Evolutionary conservation across 2,113 vertebrate species (phyloP).

Genomic region (Aspidoscelis tigris): DNA sequence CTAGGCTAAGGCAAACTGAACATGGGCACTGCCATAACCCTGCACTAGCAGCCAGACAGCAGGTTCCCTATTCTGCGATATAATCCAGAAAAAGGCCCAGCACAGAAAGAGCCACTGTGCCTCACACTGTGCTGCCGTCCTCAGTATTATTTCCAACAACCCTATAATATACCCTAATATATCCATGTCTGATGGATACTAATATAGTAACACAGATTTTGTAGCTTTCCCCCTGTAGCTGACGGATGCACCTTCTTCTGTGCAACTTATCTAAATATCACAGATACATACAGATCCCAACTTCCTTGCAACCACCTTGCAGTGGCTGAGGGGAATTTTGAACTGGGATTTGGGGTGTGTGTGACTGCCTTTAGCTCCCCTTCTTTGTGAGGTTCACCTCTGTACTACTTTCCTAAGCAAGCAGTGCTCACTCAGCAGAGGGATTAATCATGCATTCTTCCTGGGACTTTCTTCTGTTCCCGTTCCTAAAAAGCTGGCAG

Average conservation of each 20-base stretch:
- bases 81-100: too few species aligned
- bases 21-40: too few species aligned
- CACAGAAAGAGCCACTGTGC: too few species aligned
- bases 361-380: neutral
- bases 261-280: neutral
- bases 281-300: neutral
- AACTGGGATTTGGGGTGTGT: neutral
- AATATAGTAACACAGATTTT: neutral
- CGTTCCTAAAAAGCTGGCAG: neutral
- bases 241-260: too few species aligned
- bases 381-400: neutral
- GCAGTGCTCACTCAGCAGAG: neutral
- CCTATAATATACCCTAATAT: too few species aligned
- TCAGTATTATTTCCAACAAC: too few species aligned
- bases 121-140: too few species aligned
- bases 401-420: neutral
- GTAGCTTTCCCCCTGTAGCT: neutral
- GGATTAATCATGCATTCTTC: accelerated
- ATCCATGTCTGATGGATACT: too few species aligned
- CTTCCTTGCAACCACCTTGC: neutral
- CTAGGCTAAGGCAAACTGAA: too few species aligned
- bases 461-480: neutral
- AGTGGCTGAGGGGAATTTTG: neutral
- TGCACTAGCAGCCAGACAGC: too few species aligned
- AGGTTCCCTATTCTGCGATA: too few species aligned